A percentile compares a stretch with the other conserved stretches of the same genome.
Conservation (phyloP, 2,113 vertebrate species). For the Blennius ocellaris region DNA sequence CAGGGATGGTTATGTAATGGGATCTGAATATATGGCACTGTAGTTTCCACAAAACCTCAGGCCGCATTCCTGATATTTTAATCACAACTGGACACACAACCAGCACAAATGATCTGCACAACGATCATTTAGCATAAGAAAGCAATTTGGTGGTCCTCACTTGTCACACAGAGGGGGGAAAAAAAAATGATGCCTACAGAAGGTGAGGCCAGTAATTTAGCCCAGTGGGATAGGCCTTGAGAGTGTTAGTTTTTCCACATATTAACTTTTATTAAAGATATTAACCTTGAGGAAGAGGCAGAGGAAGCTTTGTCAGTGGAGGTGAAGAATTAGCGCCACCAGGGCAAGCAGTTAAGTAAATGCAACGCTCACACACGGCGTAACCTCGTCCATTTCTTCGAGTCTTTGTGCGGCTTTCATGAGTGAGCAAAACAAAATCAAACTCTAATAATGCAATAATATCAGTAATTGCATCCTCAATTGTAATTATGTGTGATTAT, state of each 20-base stretch:
- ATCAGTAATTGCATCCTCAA: conserved; percentile 80
- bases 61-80: conserved; percentile 31
- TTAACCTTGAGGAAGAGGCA: conserved; percentile 78
- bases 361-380: conserved; percentile 25
- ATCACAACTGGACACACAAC: conserved; percentile 67
- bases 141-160: conserved; percentile 79
- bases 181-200: conserved; percentile 56
- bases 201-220: conserved; percentile 70
- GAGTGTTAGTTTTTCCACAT: conserved; percentile 71
- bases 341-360: conserved; percentile 54
- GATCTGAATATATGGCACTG: conserved; percentile 39
- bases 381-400: conserved; percentile 40
- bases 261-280: conserved; percentile 77
- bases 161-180: conserved; percentile 56
- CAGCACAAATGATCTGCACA: conserved; percentile 52
- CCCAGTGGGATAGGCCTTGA: conserved; percentile 59
- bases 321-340: conserved; percentile 79
- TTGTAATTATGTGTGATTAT: conserved; percentile 80
- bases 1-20: conserved; percentile 27
- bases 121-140: conserved; percentile 79
- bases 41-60: conserved; percentile 20
- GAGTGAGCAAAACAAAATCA: conserved; percentile 70
- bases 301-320: conserved; percentile 69
- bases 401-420: conserved; percentile 41
- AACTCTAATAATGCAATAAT: conserved; percentile 76